These are phyloP conservation scores for Oreochromis aureus DNA, from an alignment of 2,113 vertebrate species.

Conservation along the genomic window DNA sequence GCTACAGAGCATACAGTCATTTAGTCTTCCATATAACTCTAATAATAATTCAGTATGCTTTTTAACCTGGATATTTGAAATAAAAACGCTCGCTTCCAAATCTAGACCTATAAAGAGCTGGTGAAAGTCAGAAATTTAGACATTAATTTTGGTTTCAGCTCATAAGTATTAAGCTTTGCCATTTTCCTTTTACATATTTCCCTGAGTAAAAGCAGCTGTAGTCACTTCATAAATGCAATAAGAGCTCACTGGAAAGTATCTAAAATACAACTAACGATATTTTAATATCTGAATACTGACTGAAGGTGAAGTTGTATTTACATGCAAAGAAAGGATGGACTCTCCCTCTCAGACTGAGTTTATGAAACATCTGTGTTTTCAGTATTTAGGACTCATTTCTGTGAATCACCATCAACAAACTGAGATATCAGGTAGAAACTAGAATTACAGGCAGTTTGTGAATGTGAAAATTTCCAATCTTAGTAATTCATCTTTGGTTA, in stretches of 20 bases:
- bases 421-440: neutral
- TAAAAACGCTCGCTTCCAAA: neutral
- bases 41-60: neutral
- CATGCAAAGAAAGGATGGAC: neutral
- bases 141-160: neutral
- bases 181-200: neutral
- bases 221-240: neutral
- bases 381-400: neutral
- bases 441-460: neutral
- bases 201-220: neutral
- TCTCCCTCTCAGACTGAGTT: neutral
- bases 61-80: neutral
- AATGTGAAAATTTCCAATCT: neutral
- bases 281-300: neutral
- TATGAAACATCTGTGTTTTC: neutral
- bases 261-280: neutral
- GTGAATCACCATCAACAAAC: neutral
- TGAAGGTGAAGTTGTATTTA: neutral
- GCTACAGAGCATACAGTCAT: neutral
- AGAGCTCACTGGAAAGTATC: neutral
- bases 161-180: neutral
- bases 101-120: neutral
- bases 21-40: neutral
- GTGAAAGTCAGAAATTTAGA: neutral
- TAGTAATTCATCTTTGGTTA: neutral